Evolutionary conservation across 2,113 vertebrate species (phyloP).

Genomic region (Corydoras sp.): DNA sequence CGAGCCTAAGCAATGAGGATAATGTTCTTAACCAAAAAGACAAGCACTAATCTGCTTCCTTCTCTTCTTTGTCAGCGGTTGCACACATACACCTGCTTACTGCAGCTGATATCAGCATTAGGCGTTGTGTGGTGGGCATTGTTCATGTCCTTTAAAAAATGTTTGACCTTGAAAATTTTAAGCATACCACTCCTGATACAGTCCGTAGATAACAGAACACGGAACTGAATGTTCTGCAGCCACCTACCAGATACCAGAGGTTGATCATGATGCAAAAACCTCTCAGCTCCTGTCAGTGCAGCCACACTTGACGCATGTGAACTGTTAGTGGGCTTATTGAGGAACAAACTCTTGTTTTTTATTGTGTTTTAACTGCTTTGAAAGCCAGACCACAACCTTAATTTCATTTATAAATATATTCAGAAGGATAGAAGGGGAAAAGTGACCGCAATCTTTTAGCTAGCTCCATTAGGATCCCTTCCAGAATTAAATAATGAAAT

Average conservation of each 20-base stretch:
- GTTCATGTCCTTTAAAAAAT: slow-evolving; percentile 5
- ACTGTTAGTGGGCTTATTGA: slow-evolving; percentile 58
- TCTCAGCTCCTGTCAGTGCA: slow-evolving; percentile 29
- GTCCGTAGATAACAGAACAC: not conserved
- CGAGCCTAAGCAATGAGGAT: slow-evolving; percentile 22
- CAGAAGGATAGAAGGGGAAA: slow-evolving; percentile 55
- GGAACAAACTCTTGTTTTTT: slow-evolving; percentile 21
- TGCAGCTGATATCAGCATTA: slow-evolving; percentile 9
- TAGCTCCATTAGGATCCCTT: slow-evolving; percentile 71
- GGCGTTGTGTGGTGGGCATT: slow-evolving; percentile 14
- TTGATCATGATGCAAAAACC: slow-evolving; percentile 21
- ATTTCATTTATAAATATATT: slow-evolving; percentile 68
- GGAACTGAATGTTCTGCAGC: no score
- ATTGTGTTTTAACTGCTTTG: slow-evolving; percentile 37
- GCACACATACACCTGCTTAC: slow-evolving; percentile 1
- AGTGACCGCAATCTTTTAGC: slow-evolving; percentile 69
- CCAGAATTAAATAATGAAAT: slow-evolving; percentile 75
- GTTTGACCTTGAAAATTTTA: slow-evolving; percentile 27
- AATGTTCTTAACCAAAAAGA: slow-evolving; percentile 24
- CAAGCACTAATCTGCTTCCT: not conserved
- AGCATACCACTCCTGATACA: not conserved
- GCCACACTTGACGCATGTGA: slow-evolving; percentile 52
- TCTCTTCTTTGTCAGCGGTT: not conserved
- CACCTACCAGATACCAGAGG: no score
- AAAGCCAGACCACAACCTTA: slow-evolving; percentile 53